Evolutionary conservation across 2,888 invertebrate genomes (phyloP), one percentile per base, ranked within the genome.

Genomic region (Ptilodon capucinus): DNA sequence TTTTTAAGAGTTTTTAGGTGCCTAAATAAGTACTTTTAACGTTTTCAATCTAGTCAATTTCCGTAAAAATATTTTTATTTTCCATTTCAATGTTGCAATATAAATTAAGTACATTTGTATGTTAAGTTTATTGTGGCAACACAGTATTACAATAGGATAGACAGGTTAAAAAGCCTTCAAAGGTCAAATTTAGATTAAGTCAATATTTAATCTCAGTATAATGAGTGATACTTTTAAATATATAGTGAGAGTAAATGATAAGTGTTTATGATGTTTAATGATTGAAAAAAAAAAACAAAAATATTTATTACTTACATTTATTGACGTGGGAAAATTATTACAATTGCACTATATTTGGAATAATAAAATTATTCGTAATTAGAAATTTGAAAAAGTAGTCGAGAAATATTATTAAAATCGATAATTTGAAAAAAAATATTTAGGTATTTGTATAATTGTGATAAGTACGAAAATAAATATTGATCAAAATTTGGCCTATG

Each of bases 1-100:
- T 65, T 34, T n/a, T 23, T 54, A 46, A 47, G 28, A 38, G 54
- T 65, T 62, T 64, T 68, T 72, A 79, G 76, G 62, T 74, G 71
- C 66, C 67, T 79, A 73, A 74, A 78, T 76, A 81, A 74, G 79
- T 76, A 81, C 74, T 70, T 73, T 66, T 71, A 69, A 59, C n/a
- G 54, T n/a, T 71, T 74, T 69, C 54, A 74, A 74, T 85, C 86
- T 87, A 87, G 86, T 87, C 87, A 87, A 86, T 85, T 84, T 82
- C 54, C 68, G 68, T 66, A 59, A 69, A 61, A 56, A 63, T 64
- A 60, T 61, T 52, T 36, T 64, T 48, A 54, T 56, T 61, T 62
- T 63, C 54, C 54, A n/a, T 28, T 28, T 28, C 4, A 28, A 28
- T 8, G 8, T 21, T 28, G 28, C 28, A 28, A 28, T n/a, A 28